Percentiles rank a stretch among this genome's conserved stretches.
phyloP scores from a whole-genome alignment of 2,888 invertebrate genomes.

The Aethes cnicana region DNA sequence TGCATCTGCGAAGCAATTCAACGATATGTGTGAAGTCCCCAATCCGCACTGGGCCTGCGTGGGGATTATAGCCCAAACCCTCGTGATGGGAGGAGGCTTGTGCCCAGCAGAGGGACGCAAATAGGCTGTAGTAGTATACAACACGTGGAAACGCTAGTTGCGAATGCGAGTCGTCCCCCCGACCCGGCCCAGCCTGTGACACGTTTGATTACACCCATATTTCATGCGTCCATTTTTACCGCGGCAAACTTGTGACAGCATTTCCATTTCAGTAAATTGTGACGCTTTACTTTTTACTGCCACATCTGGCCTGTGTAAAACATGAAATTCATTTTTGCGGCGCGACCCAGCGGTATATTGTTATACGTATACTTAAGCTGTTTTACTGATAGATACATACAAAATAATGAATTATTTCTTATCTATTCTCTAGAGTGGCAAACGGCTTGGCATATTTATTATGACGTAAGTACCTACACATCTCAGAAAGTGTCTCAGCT shows the following conservation, averaged over 20 bases:
- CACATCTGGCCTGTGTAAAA: slow-evolving; percentile 44
- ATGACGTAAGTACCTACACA: too few relatives aligned
- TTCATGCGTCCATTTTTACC: slow-evolving; percentile 54
- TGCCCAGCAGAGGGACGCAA: too few relatives aligned
- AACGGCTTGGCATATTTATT: too few relatives aligned
- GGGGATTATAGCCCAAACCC: too few relatives aligned
- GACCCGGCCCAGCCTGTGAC: slow-evolving; percentile 34
- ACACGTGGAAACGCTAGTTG: not conserved
- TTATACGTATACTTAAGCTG: not conserved
- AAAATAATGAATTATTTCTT: too few relatives aligned
- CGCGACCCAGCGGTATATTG: slow-evolving; percentile 1
- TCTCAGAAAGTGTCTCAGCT: too few relatives aligned
- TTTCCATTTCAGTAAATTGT: slow-evolving; percentile 56
- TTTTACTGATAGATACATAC: not conserved
- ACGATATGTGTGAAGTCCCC: too few relatives aligned
- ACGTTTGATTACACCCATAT: slow-evolving; percentile 55
- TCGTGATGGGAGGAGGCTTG: too few relatives aligned
- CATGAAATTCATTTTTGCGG: slow-evolving; percentile 43
- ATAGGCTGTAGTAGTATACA: too few relatives aligned
- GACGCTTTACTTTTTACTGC: slow-evolving; percentile 53
- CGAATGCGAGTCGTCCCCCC: not conserved
- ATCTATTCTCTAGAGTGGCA: too few relatives aligned
- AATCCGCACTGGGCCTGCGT: too few relatives aligned
- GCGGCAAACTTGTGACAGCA: slow-evolving; percentile 48
- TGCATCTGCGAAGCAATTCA: too few relatives aligned